Evolutionary conservation across 2,113 vertebrate species (phyloP).

Genomic region (Paradisaea rubra): DNA sequence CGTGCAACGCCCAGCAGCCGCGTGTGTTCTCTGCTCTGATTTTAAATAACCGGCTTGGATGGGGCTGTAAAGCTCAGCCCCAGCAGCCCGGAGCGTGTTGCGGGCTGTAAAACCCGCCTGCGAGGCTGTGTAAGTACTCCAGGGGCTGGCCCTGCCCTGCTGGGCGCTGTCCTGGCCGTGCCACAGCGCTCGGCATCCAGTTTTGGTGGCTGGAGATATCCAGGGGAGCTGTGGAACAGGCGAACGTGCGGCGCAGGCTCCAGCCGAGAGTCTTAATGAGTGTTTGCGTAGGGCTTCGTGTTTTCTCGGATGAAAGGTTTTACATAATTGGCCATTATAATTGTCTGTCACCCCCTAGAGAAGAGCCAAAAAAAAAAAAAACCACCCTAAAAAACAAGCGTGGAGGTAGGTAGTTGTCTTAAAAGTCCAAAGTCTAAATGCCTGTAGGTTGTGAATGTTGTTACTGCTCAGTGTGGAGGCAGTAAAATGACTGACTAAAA

Average conservation of each 20-base stretch:
- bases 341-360: conserved; percentile 21
- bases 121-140: background rate
- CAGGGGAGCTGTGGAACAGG: background rate
- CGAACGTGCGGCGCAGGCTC: background rate
- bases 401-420: background rate
- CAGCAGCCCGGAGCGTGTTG: background rate
- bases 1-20: background rate
- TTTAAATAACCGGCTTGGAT: background rate
- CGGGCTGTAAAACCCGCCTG: background rate
- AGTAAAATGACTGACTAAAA: background rate
- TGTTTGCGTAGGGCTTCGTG: background rate
- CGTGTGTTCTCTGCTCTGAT: background rate
- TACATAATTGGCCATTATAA: conserved; percentile 29
- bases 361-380: background rate
- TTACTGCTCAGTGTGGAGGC: background rate
- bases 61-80: background rate
- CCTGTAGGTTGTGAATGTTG: background rate
- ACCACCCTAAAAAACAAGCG: background rate
- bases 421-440: background rate
- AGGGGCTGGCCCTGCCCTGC: background rate
- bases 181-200: background rate
- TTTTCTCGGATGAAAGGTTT: conserved; percentile 45
- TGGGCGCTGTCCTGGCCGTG: background rate
- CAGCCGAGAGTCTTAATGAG: background rate
- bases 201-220: background rate